Conservation (phyloP, 2,797 vertebrate species). For the Danio choprae region DNA sequence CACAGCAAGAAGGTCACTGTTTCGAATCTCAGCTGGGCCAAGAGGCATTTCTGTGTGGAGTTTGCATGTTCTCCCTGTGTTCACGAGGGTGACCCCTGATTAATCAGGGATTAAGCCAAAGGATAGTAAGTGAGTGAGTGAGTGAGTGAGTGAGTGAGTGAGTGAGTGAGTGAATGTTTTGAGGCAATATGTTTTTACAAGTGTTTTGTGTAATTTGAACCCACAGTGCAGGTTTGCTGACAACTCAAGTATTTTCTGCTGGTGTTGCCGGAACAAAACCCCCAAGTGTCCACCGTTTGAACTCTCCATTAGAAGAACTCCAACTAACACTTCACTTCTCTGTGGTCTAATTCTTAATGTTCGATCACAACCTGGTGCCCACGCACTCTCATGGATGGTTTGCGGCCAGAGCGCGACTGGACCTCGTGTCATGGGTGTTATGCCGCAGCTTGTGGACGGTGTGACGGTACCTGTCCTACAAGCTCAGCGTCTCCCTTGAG, state of each 20-base stretch:
- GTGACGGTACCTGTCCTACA: conserved; percentile 77
- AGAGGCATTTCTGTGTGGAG: too few species aligned
- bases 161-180: too few species aligned
- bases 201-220: background rate
- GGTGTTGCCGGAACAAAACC: background rate
- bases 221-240: background rate
- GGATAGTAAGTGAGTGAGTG: too few species aligned
- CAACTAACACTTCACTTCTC: background rate
- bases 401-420: background rate
- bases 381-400: background rate
- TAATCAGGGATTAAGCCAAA: too few species aligned
- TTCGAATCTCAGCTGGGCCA: too few species aligned
- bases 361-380: conserved; percentile 3
- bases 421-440: conserved; percentile 22
- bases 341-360: background rate
- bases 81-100: too few species aligned
- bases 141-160: too few species aligned
- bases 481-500: conserved; percentile 65
- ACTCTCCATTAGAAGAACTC: background rate
- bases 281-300: background rate
- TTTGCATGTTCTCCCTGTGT: too few species aligned
- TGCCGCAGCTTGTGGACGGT: conserved; percentile 32
- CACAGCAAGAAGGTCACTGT: too few species aligned
- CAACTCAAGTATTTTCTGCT: background rate
- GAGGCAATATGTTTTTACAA: background rate